Evolutionary conservation across 1,140 invertebrate species (phyloP), one percentile per base, ranked within the genome.

Genomic region (Leptinotarsa defecta): DNA sequence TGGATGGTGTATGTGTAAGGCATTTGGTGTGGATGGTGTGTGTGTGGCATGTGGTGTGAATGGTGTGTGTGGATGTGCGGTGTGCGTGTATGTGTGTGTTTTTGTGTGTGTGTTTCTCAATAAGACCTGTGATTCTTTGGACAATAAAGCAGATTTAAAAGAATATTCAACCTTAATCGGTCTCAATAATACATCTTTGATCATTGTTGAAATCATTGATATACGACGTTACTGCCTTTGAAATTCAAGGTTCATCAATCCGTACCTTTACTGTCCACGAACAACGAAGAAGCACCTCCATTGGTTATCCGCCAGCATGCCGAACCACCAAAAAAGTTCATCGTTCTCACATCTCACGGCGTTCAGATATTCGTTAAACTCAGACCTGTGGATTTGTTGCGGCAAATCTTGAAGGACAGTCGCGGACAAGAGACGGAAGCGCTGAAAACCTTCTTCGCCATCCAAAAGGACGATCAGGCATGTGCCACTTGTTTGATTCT

Each of bases 401-500:
- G 92, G 24, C 91, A 96, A 79, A 85, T 98, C 57, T 86, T 98
- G 8, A 85, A 94, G 2, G 93, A 96, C 67, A 92, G 92, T 81
- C 90, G 93, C 77, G 95, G 96, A 0, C 92, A 94, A 3, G 96
- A 98, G 79, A 91, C 92, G 62, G 93, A 95, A 79, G 89, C 92
- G 43, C 92, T 98, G 0, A 93, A 94, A 82, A 89, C 91, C 19
- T 97, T 96, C 85, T 98, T 98, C 83, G 90, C 92, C 80, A 88
- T 93, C 2, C 93, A 96, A 81, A 92, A 91, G 69, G 64, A 92
- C 48, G 92, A 95, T 65, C 95, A 98, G 86, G 95, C 95, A 0
- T 97, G 96, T 87, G 94, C 95, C 0, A 95, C 94, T 6, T 93
- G 93, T 74, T 86, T 98, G 3, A 92, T 96, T 78, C 84, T 98